Evolutionary conservation across 2,888 invertebrate genomes (phyloP), one percentile per base, ranked within the genome.

Genomic region (Sesamia inferens): DNA sequence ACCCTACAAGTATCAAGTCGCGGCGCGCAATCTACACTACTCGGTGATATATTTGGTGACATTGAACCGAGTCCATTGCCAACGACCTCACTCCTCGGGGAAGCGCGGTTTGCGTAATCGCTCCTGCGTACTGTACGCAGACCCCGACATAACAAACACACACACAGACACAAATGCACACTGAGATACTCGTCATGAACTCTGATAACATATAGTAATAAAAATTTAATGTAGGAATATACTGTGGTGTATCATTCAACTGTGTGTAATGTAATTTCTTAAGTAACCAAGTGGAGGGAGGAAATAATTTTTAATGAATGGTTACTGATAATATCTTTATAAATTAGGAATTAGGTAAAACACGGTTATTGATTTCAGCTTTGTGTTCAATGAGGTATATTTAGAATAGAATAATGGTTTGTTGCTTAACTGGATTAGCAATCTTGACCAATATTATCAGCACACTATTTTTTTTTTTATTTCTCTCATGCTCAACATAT

Each of bases 21-120:
- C 59, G 16, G 48, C 81, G 83, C 67, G 77, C 91, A 86, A 64
- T 73, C 85, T 89, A 88, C 73, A 87, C 81, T 62, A 86, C 90
- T 88, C 92, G 92, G 95, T 95, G 96, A 96, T 95, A 96, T 95
- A 96, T 96, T 96, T 96, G 96, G 96, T 96, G 96, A 96, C 96
- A 96, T 96, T 96, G 96, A 96, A 96, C 96, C 85, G 95, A 89
- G 94, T 94, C 96, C 96, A 96, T 96, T 96, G 96, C 95, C 96
- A 96, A 96, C 95, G 96, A 96, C 96, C 96, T 96, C 95, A 89
- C 92, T 95, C 93, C 94, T 95, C 94, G 93, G 95, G 94, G 94
- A 95, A 95, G 94, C 93, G 92, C 92, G 90, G 92, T 95, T 96
- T 95, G 96, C 96, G 96, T 96, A 95, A 95, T 95, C 94, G 94